Percentiles rank a stretch among this genome's conserved stretches.
Conservation (phyloP, 2,888 invertebrate species). For the Meloe dianella region DNA sequence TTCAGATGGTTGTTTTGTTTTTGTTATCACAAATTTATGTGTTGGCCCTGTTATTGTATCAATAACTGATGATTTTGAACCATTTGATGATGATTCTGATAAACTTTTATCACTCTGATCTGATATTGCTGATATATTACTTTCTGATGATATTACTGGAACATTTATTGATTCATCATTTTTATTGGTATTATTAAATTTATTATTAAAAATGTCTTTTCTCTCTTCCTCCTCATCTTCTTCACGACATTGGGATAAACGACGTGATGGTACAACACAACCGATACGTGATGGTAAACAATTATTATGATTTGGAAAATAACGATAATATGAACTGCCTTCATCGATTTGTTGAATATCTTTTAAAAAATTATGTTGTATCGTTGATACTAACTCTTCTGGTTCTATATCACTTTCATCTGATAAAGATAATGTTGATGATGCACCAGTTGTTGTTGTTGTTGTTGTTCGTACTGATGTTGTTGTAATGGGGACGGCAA, state of each 20-base stretch:
- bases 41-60: conserved; percentile 59
- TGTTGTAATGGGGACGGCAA: background rate
- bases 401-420: conserved; percentile 68
- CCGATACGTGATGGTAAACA: conserved; percentile 68
- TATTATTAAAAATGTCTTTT: conserved; percentile 33
- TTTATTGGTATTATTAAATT: conserved; percentile 23
- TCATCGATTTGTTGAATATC: conserved; percentile 63
- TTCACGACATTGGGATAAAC: conserved; percentile 82
- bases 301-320: conserved; percentile 76
- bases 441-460: conserved; percentile 19
- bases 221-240: conserved; percentile 79
- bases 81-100: conserved; percentile 55
- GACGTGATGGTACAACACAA: conserved; percentile 64
- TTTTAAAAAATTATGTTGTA: conserved; percentile 70
- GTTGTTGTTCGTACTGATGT: conserved; percentile 14
- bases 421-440: conserved; percentile 33
- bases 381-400: conserved; percentile 70
- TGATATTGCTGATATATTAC: conserved; percentile 52
- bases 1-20: conserved; percentile 58
- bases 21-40: conserved; percentile 65
- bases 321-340: conserved; percentile 69
- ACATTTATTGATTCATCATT: background rate
- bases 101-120: conserved; percentile 59
- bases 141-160: conserved; percentile 47
- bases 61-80: conserved; percentile 57